phyloP scores from a whole-genome alignment of 2,113 vertebrate genomes.

The Mesitornis unicolor region DNA sequence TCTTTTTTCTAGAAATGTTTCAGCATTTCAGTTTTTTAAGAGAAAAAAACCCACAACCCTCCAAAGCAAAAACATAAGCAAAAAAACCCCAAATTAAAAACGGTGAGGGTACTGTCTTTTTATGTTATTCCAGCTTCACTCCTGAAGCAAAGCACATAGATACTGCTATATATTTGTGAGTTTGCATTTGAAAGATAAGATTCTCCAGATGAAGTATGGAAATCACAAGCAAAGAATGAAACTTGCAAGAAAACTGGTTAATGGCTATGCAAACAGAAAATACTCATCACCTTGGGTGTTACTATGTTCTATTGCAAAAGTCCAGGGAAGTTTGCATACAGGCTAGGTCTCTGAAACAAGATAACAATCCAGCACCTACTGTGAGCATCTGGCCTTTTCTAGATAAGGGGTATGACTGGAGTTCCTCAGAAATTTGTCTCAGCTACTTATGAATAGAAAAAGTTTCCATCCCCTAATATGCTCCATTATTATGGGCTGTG shows the following conservation, averaged over 20 bases:
- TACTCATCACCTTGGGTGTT: background rate
- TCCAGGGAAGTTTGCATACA: background rate
- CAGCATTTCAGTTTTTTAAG: background rate
- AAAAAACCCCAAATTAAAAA: background rate
- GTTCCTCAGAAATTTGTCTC: background rate
- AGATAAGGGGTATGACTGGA: background rate
- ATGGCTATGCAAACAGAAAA: background rate
- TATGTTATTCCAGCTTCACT: background rate
- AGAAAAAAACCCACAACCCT: background rate
- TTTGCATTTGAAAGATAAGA: background rate
- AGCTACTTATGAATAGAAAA: background rate
- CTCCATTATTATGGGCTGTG: background rate
- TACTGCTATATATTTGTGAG: background rate
- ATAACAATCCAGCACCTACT: background rate
- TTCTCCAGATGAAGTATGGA: background rate
- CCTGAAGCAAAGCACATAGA: background rate
- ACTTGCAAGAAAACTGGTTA: background rate
- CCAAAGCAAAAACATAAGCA: background rate
- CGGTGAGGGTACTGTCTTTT: accelerated
- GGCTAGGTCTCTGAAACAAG: background rate
- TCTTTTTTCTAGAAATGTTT: background rate
- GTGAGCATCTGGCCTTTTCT: background rate
- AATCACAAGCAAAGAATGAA: background rate
- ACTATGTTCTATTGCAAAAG: background rate
- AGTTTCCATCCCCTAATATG: background rate